A percentile compares a stretch with the other conserved stretches of the same genome.
Conservation (phyloP, 2,113 vertebrate species). For the Tachuris rubrigastra region DNA sequence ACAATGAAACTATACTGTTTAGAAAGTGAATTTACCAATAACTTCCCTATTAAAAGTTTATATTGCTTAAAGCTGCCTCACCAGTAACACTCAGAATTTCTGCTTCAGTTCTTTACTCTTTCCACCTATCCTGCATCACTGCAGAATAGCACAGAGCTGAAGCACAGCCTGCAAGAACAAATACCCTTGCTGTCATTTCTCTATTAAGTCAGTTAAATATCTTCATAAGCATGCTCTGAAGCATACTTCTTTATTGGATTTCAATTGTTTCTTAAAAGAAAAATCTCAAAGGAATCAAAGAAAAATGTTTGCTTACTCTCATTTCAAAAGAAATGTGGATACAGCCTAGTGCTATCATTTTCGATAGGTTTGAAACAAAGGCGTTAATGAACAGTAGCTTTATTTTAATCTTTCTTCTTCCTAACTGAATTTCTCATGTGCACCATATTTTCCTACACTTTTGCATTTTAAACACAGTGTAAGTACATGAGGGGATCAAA, state of each 20-base stretch:
- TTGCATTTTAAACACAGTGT: conserved; percentile 62
- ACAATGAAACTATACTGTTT: background rate
- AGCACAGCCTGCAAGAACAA: conserved; percentile 39
- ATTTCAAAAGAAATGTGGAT: conserved; percentile 10
- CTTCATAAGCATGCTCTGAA: conserved; percentile 64
- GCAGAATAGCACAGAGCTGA: conserved; percentile 10
- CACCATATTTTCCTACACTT: conserved; percentile 46
- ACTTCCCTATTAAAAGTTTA: background rate
- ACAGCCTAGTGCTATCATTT: background rate
- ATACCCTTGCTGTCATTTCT: conserved; percentile 42
- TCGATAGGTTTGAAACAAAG: background rate
- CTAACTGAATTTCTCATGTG: background rate
- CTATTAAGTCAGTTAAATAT: conserved; percentile 66
- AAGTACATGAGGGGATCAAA: conserved; percentile 50
- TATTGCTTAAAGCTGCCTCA: conserved; percentile 31
- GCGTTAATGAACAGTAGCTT: conserved; percentile 29
- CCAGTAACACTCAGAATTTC: conserved; percentile 42
- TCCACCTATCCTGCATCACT: background rate
- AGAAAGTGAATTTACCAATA: background rate
- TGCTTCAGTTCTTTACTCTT: conserved; percentile 31
- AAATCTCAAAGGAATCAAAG: conserved; percentile 66
- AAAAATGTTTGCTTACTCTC: conserved; percentile 32
- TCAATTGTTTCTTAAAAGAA: conserved; percentile 67
- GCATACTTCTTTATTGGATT: conserved; percentile 60
- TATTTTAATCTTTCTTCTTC: conserved; percentile 49